These are phyloP conservation scores for Gavia stellata DNA, from an alignment of 2,113 vertebrate species.

Conservation along the genomic window DNA sequence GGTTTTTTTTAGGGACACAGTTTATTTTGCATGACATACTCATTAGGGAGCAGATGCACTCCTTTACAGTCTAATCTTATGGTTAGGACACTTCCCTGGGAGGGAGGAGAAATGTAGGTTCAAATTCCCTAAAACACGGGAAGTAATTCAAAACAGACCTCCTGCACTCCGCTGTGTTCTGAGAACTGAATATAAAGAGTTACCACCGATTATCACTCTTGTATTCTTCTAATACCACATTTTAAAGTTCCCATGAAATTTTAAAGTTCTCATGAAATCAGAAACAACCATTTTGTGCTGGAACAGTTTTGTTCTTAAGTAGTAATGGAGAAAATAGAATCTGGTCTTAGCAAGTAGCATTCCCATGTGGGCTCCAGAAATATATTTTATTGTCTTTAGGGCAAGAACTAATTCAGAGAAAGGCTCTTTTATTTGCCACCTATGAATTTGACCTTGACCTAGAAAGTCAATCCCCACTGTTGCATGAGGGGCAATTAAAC, in stretches of 20 bases:
- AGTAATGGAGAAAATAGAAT: background rate
- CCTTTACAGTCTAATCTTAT: background rate
- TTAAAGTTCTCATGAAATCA: background rate
- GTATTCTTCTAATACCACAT: background rate
- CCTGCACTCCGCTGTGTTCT: background rate
- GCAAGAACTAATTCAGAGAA: conserved; percentile 3
- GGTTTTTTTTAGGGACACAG: background rate
- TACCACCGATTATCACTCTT: background rate
- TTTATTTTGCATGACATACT: background rate
- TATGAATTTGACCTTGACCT: background rate
- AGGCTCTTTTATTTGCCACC: background rate
- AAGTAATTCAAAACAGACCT: background rate
- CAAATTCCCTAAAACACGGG: background rate
- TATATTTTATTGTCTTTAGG: background rate
- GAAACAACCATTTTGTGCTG: background rate
- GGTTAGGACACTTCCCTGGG: background rate
- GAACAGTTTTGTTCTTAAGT: background rate
- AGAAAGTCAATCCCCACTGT: background rate
- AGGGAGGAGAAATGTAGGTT: background rate
- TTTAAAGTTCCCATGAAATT: conserved; percentile 1
- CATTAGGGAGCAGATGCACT: background rate
- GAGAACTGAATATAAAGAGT: background rate
- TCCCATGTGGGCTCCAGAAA: background rate
- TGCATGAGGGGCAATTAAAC: conserved; percentile 30
- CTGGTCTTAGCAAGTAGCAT: background rate